A percentile compares a stretch with the other conserved stretches of the same genome.
Conservation (phyloP, 2,888 invertebrate species). For the Teinopalpus imperialis region DNA sequence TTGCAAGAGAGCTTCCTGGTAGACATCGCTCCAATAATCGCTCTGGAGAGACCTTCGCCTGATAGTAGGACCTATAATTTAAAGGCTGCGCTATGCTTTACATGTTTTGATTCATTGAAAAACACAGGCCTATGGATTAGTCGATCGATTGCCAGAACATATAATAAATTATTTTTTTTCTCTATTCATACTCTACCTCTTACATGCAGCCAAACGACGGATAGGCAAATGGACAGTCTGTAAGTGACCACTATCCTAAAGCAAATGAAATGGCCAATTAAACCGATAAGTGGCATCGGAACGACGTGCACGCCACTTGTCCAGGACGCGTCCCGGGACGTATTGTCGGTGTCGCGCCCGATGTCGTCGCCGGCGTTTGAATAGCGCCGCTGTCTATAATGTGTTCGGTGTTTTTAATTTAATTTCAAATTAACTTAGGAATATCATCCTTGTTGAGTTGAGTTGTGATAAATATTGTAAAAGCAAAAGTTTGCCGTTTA, state of each 20-base stretch:
- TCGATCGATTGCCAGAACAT: too few species aligned
- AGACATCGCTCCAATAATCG: too few species aligned
- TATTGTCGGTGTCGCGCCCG: slow-evolving; percentile 62
- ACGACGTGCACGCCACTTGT: slow-evolving; percentile 28
- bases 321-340: slow-evolving; percentile 50
- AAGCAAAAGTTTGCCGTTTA: too few species aligned
- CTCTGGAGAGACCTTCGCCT: too few species aligned
- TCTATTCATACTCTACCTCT: too few species aligned
- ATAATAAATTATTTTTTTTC: too few species aligned
- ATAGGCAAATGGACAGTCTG: slow-evolving; percentile 3
- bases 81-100: too few species aligned
- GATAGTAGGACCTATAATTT: too few species aligned
- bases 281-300: slow-evolving; percentile 41
- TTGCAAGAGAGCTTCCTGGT: too few species aligned
- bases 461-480: too few species aligned
- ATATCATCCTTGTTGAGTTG: neutral
- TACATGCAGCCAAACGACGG: neutral
- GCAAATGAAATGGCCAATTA: slow-evolving; percentile 49
- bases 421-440: slow-evolving; percentile 27
- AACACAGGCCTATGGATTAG: too few species aligned
- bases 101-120: too few species aligned
- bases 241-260: slow-evolving; percentile 6
- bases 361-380: slow-evolving; percentile 46
- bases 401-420: slow-evolving; percentile 25
- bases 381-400: slow-evolving; percentile 37